Evolutionary conservation across 2,888 invertebrate genomes (phyloP), one percentile per base, ranked within the genome.

Genomic region (Mythimna loreyi): DNA sequence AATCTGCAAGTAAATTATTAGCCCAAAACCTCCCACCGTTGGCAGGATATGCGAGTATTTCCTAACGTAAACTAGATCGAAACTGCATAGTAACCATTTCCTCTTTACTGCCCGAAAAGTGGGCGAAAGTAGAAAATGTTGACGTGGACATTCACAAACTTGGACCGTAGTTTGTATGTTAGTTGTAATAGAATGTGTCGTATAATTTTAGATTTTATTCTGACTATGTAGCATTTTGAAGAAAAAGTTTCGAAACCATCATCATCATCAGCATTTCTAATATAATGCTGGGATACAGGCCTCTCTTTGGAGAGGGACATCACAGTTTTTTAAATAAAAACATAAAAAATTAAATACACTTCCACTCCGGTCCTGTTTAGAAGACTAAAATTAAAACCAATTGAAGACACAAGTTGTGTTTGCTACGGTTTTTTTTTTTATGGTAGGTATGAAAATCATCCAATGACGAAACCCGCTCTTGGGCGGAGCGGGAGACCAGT

Each of bases 71-170:
- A 71, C 45, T 58, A 49, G 40, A 67, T 72, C n/a, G 69, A 81
- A 74, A 71, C 60, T 66, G 74, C 55, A 60, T 52, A 45, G 67
- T 62, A 52, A 81, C 64, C 60, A 60, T 77, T 81, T 72, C 56
- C 66, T 30, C 30, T 64, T 30, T 47, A 50, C n/a, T 50, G 43
- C 19, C 40, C 43, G 50, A 43, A 73, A 75, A 40, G 52, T 60
- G 47, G 49, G 49, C 52, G 50, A 25, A 9, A 30, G 50, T 28
- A 62, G 65, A 50, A 68, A 68, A 68, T 65, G 55, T 62, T 47
- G 64, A 61, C 64, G 19, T 50, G 28, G 50, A 56, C 43, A 50
- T 58, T 33, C 50, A 19, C 25, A 56, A 71, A 64, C 23, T 49
- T 78, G n/a, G 11, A 40, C 11, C 40, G 25, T 53, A 50, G 23